These are phyloP conservation scores for Nephrotoma appendiculata DNA, from an alignment of 2,888 invertebrate species.

Conservation along the genomic window DNA sequence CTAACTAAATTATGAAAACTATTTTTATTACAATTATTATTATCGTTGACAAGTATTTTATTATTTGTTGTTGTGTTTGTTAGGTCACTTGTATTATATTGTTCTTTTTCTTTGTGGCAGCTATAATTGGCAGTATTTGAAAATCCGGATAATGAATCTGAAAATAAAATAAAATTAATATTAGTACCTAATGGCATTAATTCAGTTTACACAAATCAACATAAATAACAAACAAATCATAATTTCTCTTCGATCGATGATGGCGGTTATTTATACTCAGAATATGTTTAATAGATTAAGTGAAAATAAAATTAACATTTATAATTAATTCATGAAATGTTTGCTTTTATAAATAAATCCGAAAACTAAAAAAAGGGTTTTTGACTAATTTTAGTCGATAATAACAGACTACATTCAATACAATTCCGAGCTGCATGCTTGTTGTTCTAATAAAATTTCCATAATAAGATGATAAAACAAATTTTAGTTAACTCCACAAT, in stretches of 20 bases:
- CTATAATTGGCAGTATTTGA: conserved; percentile 36
- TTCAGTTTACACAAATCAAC: neutral
- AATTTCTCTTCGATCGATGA: neutral
- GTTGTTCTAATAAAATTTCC: too few relatives aligned
- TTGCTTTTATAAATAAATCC: too few relatives aligned
- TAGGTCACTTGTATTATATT: conserved; percentile 12
- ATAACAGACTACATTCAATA: too few relatives aligned
- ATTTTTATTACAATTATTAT: neutral
- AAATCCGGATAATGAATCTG: neutral
- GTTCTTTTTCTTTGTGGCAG: conserved; percentile 32
- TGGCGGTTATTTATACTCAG: neutral
- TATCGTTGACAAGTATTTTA: neutral
- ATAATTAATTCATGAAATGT: too few relatives aligned
- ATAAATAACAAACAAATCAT: neutral
- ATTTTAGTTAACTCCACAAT: too few relatives aligned
- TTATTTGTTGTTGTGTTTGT: neutral
- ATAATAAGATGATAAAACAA: too few relatives aligned
- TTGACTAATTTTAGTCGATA: too few relatives aligned
- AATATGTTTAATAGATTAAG: neutral
- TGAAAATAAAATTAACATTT: too few relatives aligned
- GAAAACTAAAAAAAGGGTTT: too few relatives aligned
- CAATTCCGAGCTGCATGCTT: too few relatives aligned
- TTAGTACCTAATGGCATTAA: neutral
- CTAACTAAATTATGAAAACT: neutral
- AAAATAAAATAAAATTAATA: neutral